These are phyloP conservation scores for Diplolepis rosae DNA, from an alignment of 2,888 invertebrate genomes.

Conservation along the genomic window DNA sequence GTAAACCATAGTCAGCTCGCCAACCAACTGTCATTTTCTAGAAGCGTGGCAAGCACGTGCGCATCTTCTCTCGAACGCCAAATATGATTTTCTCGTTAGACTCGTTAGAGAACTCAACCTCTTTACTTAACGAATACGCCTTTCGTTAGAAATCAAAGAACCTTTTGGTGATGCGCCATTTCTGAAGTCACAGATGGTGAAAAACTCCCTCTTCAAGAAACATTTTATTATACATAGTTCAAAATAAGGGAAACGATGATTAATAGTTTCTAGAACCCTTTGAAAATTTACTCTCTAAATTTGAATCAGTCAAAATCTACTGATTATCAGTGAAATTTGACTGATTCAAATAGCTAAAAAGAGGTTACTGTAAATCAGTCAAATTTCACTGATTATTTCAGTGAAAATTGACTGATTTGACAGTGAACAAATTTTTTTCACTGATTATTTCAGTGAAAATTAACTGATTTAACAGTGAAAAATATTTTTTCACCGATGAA, in stretches of 20 bases:
- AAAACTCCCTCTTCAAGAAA: slow-evolving; percentile 3
- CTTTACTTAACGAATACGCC: slow-evolving; percentile 9
- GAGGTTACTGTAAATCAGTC: no score
- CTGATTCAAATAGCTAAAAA: no score
- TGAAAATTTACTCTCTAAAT: no score
- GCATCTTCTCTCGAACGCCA: slow-evolving; percentile 5
- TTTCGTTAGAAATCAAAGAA: neutral
- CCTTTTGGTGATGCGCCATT: slow-evolving; percentile 22
- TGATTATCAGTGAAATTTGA: no score
- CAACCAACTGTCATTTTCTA: slow-evolving; percentile 43
- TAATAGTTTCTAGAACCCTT: slow-evolving; percentile 20
- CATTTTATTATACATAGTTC: slow-evolving; percentile 18
- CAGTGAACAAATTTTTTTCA: no score
- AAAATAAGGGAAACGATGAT: slow-evolving; percentile 5
- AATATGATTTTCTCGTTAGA: slow-evolving; percentile 23
- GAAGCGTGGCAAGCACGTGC: slow-evolving; percentile 46
- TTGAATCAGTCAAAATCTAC: no score
- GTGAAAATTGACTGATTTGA: no score
- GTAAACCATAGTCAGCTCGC: slow-evolving; percentile 32
- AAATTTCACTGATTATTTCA: no score
- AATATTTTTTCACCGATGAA: no score
- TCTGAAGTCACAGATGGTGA: slow-evolving; percentile 7
- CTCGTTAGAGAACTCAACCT: slow-evolving; percentile 12
- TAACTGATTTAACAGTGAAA: no score
- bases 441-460: no score